phyloP scores from a whole-genome alignment of 2,113 vertebrate genomes.

The Chunga burmeisteri region DNA sequence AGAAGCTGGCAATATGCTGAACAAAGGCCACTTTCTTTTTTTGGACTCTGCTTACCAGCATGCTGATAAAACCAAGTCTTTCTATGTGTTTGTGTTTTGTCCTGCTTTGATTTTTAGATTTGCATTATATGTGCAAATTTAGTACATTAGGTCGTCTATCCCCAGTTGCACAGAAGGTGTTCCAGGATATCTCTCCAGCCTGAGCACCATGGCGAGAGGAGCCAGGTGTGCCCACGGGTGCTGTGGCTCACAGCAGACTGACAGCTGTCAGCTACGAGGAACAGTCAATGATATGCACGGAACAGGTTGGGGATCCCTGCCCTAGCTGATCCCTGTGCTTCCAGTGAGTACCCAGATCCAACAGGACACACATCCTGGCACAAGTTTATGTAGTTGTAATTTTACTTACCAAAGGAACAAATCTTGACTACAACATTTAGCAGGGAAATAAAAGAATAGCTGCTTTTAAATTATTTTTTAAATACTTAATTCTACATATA shows the following conservation, averaged over 20 bases:
- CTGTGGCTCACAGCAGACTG: background rate
- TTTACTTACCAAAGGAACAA: background rate
- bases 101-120: background rate
- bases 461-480: background rate
- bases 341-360: background rate
- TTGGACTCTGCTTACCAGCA: background rate
- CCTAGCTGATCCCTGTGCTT: background rate
- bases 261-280: background rate
- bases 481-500: background rate
- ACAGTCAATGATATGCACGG: background rate
- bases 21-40: background rate
- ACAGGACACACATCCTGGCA: background rate
- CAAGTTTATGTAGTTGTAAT: background rate
- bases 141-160: background rate
- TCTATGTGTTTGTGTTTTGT: background rate
- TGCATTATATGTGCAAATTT: background rate
- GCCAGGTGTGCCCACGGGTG: background rate
- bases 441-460: background rate
- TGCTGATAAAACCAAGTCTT: background rate
- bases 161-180: fast-evolving
- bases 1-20: background rate
- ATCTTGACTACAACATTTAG: background rate
- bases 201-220: background rate
- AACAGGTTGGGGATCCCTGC: background rate
- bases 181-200: background rate